Evolutionary conservation across 37 sponge, comb jelly and placozoan genomes (phyloP).

Genomic region (Hormiphora californensis): DNA sequence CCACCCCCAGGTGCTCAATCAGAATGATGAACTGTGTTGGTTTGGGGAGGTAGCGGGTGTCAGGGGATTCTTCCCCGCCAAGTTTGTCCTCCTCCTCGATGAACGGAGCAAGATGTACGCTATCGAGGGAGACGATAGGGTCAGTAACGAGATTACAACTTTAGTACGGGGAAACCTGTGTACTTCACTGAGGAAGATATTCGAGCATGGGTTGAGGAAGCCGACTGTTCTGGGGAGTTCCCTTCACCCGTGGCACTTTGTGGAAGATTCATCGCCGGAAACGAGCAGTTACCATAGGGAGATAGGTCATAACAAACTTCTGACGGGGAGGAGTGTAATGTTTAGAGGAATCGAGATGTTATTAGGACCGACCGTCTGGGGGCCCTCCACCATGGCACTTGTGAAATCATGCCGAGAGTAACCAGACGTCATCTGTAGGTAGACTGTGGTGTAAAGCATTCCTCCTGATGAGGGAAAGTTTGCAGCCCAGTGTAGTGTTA

Average conservation of each 20-base stretch:
- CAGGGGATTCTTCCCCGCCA: slow-evolving; percentile 60
- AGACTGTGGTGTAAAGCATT: too few relatives aligned
- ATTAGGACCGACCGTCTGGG: too few relatives aligned
- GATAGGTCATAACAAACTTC: neutral
- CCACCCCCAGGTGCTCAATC: slow-evolving; percentile 51
- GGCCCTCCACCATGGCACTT: too few relatives aligned
- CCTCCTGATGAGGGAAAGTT: too few relatives aligned
- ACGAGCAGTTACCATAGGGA: too few relatives aligned
- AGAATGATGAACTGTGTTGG: slow-evolving; percentile 60
- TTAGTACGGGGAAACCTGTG: slow-evolving; percentile 49
- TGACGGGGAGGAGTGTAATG: too few relatives aligned
- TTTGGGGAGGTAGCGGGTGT: slow-evolving; percentile 55
- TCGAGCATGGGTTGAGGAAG: slow-evolving; percentile 56
- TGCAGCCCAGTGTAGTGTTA: too few relatives aligned
- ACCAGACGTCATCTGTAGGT: too few relatives aligned
- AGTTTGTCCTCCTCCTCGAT: slow-evolving; percentile 59
- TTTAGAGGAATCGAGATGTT: too few relatives aligned
- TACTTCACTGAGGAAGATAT: slow-evolving; percentile 43
- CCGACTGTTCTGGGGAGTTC: slow-evolving; percentile 51
- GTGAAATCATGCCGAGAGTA: too few relatives aligned
- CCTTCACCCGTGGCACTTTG: slow-evolving; percentile 59
- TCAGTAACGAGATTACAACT: slow-evolving; percentile 46
- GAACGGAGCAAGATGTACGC: slow-evolving; percentile 59
- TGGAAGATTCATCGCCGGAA: slow-evolving; percentile 58
- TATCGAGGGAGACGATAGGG: slow-evolving; percentile 10